Base-by-base conservation (phyloP, 2,797 vertebrate species). In the Cetoscarus ocellatus region DNA sequence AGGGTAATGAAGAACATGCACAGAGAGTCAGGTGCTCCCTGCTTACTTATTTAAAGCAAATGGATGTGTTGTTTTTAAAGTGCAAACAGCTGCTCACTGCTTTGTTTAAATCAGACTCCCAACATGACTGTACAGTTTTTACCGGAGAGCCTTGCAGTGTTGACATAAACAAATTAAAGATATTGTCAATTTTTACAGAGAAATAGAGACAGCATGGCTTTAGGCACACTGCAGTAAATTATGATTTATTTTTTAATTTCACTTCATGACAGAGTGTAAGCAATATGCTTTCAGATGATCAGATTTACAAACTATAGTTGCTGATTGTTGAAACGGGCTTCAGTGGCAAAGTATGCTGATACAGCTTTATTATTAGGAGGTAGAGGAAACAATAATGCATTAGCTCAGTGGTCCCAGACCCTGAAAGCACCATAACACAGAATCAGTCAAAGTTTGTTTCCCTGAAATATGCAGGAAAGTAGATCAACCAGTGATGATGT, bases 1-100 rank as follows among this genome's bases (percentile, higher is more conserved):
- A 15, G 59, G 48, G 72, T 73, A 73, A 86, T 79, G 36, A 61
- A 43, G 57, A 75, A 66, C 73, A 67, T 38, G 72, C n/a, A 40
- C 51, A 55, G 49, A 39, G n/a, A 79, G 38, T 76, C 55, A 67
- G 49, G 13, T 54, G 75, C 56, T 78, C 58, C 59, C 51, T 64
- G 56, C 59, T 75, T 38, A 50, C 48, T 70, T 43, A 63, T 69
- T 77, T 84, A 6, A 77, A 54, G 12, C 17, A 0, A 77, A 42
- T 60, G 9, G 54, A 69, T 45, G 10, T 55, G 55, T 61, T 59
- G 61, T 69, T 61, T 81, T 60, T 57, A 61, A 27, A 54, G 11
- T 6, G 6, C 4, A 62, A 76, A 43, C 36, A 49, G 14, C 6
- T 10, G 13, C 18, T 57, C 5, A 8, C 10, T 55, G 35, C 12